A percentile compares a stretch with the other conserved stretches of the same genome.
These are phyloP conservation scores for Drosophila leonis DNA, from an alignment of 2,888 invertebrate genomes.

Conservation along the genomic window DNA sequence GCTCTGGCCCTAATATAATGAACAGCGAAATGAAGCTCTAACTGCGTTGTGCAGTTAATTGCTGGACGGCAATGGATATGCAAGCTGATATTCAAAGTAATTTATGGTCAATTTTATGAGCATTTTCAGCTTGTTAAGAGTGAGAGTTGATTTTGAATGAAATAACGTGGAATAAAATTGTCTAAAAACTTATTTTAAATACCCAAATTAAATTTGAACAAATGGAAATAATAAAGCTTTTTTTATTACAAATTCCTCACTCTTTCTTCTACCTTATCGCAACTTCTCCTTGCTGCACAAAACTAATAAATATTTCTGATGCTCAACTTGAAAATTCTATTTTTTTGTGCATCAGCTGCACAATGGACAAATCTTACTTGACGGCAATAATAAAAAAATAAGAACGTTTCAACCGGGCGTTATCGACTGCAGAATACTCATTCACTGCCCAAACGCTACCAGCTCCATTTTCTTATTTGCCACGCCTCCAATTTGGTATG, in stretches of 20 bases:
- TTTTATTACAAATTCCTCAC: neutral
- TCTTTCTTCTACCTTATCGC: neutral
- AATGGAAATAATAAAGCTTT: neutral
- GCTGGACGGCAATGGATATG: neutral
- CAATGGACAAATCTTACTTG: conserved; percentile 16
- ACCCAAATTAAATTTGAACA: too few relatives aligned
- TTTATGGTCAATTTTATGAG: neutral
- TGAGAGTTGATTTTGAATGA: neutral
- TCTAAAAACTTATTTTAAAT: neutral
- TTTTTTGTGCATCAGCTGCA: neutral
- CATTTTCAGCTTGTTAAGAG: neutral
- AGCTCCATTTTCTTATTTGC: too few relatives aligned
- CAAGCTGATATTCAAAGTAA: neutral
- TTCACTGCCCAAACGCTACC: too few relatives aligned
- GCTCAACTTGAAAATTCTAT: neutral
- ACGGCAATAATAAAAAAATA: conserved; percentile 14
- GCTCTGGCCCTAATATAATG: conserved; percentile 23
- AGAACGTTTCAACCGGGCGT: too few relatives aligned
- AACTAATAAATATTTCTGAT: neutral
- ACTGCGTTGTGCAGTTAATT: neutral
- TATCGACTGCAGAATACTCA: too few relatives aligned
- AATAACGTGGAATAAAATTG: neutral
- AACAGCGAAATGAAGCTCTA: neutral
- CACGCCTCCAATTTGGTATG: too few relatives aligned
- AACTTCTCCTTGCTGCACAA: too few relatives aligned